Base-by-base conservation (phyloP, 1,140 invertebrate genomes). In the Papilio polytes region DNA sequence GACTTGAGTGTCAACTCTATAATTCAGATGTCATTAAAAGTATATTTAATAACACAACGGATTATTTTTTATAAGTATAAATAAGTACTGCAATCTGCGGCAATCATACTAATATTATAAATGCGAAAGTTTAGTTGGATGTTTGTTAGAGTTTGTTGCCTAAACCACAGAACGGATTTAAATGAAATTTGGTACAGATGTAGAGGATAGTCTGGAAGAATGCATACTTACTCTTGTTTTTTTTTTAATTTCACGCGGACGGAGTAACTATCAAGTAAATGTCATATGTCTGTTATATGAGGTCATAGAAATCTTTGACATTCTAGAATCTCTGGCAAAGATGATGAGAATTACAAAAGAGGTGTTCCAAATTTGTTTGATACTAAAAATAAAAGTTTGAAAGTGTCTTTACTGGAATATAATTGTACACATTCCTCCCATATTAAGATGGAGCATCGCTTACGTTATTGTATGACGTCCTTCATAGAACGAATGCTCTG, bases 1-100 rank as follows among this genome's bases (percentile, higher is more conserved):
- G 74, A 76, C 9, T 46, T 48, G 46, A 51, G 44, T 76, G 74
- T 76, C 74, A 53, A 22, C 18, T 76, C 44, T 15, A 76, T 51
- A 20, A 31, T 31, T 70, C 26, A 70, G 7, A 63, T 13, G 59
- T 26, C 26, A 31, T 12, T 70, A 13, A 70, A 70, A 15, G 13
- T 31, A 0, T 63, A 6, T 53, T 53, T 53, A 7, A 13, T 53
- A 7, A 10, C 3, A 36, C 46, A 48, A 48, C 46, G 36, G 7
- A 41, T 48, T 13, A 48, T 13, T 48, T 48, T 13, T 13, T 12
- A 48, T 12, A 13, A 48, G 0, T 48, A 12, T 3, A 48, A 48
- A 48, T 48, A 12, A 48, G 46, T 48, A 48, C 13, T 53, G 1
- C n/a, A 53, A 53, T 53, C 12, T 36, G 36, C 3, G 56, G 7